phyloP scores from a whole-genome alignment of 2,113 vertebrate genomes.

The Scartelaos histophorus region DNA sequence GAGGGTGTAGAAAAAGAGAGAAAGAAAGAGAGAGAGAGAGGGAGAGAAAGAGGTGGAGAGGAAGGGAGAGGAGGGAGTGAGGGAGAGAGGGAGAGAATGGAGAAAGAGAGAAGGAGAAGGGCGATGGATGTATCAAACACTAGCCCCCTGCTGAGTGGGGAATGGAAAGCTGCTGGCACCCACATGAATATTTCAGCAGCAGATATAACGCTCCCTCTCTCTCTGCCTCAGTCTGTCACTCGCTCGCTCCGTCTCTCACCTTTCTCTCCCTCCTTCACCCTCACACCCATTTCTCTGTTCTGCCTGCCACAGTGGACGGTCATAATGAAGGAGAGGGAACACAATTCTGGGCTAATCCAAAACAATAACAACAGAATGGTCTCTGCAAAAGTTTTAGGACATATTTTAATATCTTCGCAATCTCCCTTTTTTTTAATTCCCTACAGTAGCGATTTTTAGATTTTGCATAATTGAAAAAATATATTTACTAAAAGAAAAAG shows the following conservation, averaged over 20 bases:
- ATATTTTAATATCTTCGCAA: not conserved
- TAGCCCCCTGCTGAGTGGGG: slow-evolving; percentile 79
- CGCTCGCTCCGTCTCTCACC: slow-evolving; percentile 21
- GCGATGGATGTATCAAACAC: slow-evolving; percentile 80
- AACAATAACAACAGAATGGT: slow-evolving; percentile 6
- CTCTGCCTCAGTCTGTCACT: slow-evolving; percentile 18
- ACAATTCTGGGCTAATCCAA: slow-evolving; percentile 60
- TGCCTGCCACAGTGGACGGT: slow-evolving; percentile 70
- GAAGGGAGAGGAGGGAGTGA: not conserved
- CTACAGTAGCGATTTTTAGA: too few relatives aligned
- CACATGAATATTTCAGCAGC: slow-evolving; percentile 85
- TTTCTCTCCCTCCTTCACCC: slow-evolving; percentile 36
- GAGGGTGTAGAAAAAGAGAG: slow-evolving; percentile 10
- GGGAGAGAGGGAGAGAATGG: slow-evolving; percentile 15
- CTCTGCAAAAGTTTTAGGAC: not conserved
- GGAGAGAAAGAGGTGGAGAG: not conserved
- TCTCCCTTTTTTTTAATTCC: not conserved
- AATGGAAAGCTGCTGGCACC: slow-evolving; percentile 83
- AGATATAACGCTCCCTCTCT: slow-evolving; percentile 70
- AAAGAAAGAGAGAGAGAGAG: slow-evolving; percentile 12
- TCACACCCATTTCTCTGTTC: slow-evolving; percentile 34
- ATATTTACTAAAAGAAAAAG: not conserved
- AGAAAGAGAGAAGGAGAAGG: slow-evolving; percentile 18
- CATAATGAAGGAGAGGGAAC: slow-evolving; percentile 64
- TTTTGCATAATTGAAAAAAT: not conserved